Evolutionary conservation across 2,888 invertebrate genomes (phyloP).

Genomic region (Troilus luridus): DNA sequence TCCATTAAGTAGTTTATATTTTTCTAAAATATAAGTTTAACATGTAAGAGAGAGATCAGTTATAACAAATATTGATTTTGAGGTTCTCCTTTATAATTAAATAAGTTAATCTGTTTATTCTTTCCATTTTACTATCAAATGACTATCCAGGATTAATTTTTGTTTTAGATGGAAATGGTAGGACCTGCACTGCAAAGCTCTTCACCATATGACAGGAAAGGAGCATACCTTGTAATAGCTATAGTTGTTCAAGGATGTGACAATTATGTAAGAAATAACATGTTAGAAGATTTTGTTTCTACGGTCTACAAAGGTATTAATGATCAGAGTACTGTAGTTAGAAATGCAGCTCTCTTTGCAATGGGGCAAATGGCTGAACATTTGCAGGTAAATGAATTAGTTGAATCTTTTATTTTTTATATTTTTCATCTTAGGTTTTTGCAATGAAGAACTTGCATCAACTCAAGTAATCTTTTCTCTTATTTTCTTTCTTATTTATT

Average conservation of each 20-base stretch:
- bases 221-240: slow-evolving; percentile 81
- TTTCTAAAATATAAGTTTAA: too few relatives aligned
- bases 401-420: not conserved
- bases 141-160: not conserved
- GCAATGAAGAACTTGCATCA: slow-evolving; percentile 31
- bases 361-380: slow-evolving; percentile 86
- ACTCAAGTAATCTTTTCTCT: not conserved
- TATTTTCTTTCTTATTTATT: not conserved
- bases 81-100: not conserved
- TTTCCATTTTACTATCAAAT: not conserved
- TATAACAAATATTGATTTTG: not conserved
- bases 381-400: slow-evolving; percentile 73
- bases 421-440: not conserved
- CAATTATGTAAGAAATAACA: slow-evolving; percentile 80
- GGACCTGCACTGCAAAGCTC: slow-evolving; percentile 77
- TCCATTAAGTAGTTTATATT: too few relatives aligned
- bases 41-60: not conserved
- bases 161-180: slow-evolving; percentile 72
- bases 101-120: not conserved
- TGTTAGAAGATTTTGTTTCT: slow-evolving; percentile 78
- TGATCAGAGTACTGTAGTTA: slow-evolving; percentile 76
- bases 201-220: slow-evolving; percentile 78
- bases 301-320: slow-evolving; percentile 79
- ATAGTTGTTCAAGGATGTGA: slow-evolving; percentile 85
- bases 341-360: slow-evolving; percentile 84